Conservation (phyloP, 1,140 invertebrate genomes). For the Asbolus verrucosus region DNA sequence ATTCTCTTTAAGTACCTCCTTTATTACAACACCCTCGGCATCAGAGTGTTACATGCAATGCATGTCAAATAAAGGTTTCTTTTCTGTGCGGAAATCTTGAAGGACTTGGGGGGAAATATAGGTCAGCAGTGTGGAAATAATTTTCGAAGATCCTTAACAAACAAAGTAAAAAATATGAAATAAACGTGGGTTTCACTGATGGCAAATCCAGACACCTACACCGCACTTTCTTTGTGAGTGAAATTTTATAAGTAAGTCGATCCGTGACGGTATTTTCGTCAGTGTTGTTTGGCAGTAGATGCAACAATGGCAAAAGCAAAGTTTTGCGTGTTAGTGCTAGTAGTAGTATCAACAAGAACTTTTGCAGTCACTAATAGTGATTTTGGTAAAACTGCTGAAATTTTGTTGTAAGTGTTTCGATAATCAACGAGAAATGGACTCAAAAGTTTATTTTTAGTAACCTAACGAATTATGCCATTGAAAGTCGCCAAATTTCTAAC, state of each 20-base stretch:
- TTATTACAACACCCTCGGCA: no score
- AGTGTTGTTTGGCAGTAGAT: background rate
- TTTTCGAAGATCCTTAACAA: no score
- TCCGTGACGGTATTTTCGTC: slow-evolving; percentile 16
- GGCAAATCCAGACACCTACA: slow-evolving; percentile 39
- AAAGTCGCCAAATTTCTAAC: slow-evolving; percentile 39
- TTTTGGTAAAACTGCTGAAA: background rate
- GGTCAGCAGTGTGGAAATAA: slow-evolving; percentile 28
- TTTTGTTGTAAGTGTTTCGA: slow-evolving; percentile 23
- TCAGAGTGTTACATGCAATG: no score
- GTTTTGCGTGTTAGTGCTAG: slow-evolving; percentile 1
- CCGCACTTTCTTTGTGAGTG: slow-evolving; percentile 31
- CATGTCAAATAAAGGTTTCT: no score
- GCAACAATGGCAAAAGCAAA: slow-evolving; percentile 16
- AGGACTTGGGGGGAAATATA: slow-evolving; percentile 28
- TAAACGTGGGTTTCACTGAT: slow-evolving; percentile 15
- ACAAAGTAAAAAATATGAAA: no score
- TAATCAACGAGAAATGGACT: background rate
- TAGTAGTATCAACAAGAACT: background rate
- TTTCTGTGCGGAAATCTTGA: slow-evolving; percentile 18
- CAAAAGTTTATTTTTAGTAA: slow-evolving; percentile 20
- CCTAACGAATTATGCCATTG: slow-evolving; percentile 30
- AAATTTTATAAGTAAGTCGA: slow-evolving; percentile 26
- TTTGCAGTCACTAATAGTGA: background rate
- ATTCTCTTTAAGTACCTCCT: no score